Percentiles rank a stretch among this genome's conserved stretches.
Conservation (phyloP, 2,797 vertebrate species). For the Molothrus aeneus region DNA sequence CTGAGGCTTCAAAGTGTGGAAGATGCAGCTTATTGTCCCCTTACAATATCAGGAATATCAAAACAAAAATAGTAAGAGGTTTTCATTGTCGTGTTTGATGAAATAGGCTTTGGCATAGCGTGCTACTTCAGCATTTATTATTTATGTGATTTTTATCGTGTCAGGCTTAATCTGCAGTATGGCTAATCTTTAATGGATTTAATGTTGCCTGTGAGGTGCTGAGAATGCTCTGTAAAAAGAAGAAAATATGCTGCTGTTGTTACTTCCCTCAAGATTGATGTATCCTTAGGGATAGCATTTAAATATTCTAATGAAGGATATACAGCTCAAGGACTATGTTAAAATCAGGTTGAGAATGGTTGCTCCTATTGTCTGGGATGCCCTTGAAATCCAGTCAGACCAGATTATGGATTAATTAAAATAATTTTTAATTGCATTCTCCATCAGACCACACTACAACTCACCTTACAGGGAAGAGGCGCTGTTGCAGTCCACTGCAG, state of each 20-base stretch:
- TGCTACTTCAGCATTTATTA: neutral
- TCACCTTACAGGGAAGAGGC: neutral
- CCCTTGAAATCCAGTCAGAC: neutral
- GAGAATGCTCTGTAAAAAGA: neutral
- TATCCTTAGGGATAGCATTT: neutral
- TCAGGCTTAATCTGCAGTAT: constrained; percentile 18
- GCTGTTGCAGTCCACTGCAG: neutral
- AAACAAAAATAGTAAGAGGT: neutral
- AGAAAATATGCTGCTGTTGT: neutral
- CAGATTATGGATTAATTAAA: neutral
- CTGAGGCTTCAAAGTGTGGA: neutral
- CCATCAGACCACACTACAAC: neutral
- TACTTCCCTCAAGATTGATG: accelerated
- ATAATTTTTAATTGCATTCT: neutral
- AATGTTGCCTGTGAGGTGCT: neutral
- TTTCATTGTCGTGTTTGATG: neutral
- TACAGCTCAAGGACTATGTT: neutral
- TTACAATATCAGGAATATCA: neutral
- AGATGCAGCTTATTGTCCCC: neutral
- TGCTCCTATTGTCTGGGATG: neutral
- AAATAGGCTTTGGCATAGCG: neutral
- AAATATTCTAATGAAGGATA: neutral
- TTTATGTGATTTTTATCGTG: constrained; percentile 28
- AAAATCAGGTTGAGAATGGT: neutral
- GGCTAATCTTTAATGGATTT: constrained; percentile 33